Evolutionary conservation across 1,140 invertebrate genomes (phyloP).

Genomic region (Cataglyphis hispanica): DNA sequence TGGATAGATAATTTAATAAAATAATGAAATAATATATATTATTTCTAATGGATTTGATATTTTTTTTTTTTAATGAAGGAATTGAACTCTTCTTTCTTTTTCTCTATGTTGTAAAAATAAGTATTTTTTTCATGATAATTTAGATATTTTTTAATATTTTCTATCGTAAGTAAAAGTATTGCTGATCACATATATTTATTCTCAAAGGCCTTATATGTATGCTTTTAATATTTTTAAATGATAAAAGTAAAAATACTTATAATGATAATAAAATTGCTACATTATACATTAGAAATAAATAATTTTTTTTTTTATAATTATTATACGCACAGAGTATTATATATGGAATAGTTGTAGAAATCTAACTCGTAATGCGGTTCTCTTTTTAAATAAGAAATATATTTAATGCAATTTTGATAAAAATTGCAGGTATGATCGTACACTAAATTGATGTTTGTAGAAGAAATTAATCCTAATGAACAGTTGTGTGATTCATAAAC

Average conservation of each 20-base stretch:
- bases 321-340: not conserved
- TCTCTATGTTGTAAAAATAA: not conserved
- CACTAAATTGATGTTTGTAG: not conserved
- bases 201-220: not conserved
- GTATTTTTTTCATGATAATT: not conserved
- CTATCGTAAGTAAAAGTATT: not conserved
- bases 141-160: not conserved
- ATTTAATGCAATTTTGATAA: conserved; percentile 36
- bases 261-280: not conserved
- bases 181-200: too few relatives aligned
- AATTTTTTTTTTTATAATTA: not conserved
- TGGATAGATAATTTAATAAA: not conserved
- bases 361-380: not conserved
- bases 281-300: conserved; percentile 17
- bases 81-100: not conserved
- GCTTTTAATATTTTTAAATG: not conserved
- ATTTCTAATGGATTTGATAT: not conserved
- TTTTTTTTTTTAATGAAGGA: not conserved
- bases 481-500: not conserved
- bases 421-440: conserved; percentile 2
- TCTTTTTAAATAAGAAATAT: conserved; percentile 31
- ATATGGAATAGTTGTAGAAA: not conserved
- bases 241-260: not conserved
- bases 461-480: conserved; percentile 1
- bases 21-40: not conserved